phyloP scores from a whole-genome alignment of 2,797 vertebrate species.

The Euthynnus affinis region DNA sequence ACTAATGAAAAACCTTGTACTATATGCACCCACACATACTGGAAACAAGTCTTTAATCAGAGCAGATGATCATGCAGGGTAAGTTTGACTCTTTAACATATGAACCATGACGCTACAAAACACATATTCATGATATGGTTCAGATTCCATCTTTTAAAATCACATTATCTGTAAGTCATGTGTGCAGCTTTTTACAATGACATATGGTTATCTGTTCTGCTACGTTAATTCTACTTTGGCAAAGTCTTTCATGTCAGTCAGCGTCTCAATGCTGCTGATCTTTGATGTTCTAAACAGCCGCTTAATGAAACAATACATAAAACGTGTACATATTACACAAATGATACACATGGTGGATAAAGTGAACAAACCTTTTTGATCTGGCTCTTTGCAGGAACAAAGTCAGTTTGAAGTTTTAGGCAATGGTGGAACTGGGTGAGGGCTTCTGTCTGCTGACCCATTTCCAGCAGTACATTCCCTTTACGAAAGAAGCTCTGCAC shows the following conservation, averaged over 20 bases:
- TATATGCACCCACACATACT: not conserved
- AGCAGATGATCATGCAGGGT: not conserved
- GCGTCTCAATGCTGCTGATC: not conserved
- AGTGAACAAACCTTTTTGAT: constrained; percentile 86
- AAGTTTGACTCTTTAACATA: constrained; percentile 1
- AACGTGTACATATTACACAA: not conserved
- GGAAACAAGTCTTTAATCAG: constrained; percentile 8
- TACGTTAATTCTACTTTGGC: not conserved
- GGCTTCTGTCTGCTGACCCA: constrained; percentile 88
- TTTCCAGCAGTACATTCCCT: constrained; percentile 89
- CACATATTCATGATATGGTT: not conserved
- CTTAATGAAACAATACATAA: not conserved
- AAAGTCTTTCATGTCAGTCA: not conserved
- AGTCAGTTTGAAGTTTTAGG: constrained; percentile 87
- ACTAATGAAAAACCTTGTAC: too few species aligned
- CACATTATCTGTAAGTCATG: not conserved
- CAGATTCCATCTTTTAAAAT: not conserved
- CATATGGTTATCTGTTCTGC: not conserved
- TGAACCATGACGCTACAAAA: constrained; percentile 7
- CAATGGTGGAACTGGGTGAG: constrained; percentile 88
- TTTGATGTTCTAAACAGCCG: not conserved
- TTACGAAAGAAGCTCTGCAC: constrained; percentile 90
- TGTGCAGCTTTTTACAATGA: not conserved
- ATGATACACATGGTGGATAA: not conserved
- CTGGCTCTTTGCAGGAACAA: constrained; percentile 84